Evolutionary conservation across 1,140 invertebrate species (phyloP).

Genomic region (Philopotamus ludificatus): DNA sequence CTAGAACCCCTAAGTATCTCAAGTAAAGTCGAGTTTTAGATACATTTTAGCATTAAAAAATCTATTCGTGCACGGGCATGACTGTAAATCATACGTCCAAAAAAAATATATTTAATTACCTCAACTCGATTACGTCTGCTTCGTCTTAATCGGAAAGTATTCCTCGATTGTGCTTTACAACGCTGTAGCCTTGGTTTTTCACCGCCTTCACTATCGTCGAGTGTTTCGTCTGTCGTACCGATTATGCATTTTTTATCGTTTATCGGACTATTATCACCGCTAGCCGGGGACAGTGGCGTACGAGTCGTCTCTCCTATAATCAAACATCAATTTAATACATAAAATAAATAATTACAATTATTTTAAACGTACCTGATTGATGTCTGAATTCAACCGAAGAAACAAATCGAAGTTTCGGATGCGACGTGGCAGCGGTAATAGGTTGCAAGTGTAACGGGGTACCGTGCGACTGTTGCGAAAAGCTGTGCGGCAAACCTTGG

Average conservation of each 20-base stretch:
- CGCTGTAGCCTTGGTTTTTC: slow-evolving; percentile 78
- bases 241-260: slow-evolving; percentile 57
- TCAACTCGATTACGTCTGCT: slow-evolving; percentile 62
- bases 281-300: slow-evolving; percentile 68
- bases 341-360: background rate
- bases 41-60: background rate
- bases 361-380: slow-evolving; percentile 63
- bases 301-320: slow-evolving; percentile 67
- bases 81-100: background rate
- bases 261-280: slow-evolving; percentile 14
- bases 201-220: slow-evolving; percentile 42
- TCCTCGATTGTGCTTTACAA: slow-evolving; percentile 89
- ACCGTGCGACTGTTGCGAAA: slow-evolving; percentile 44
- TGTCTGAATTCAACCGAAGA: slow-evolving; percentile 73
- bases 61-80: background rate
- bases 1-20: no score
- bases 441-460: slow-evolving; percentile 40
- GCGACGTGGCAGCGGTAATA: slow-evolving; percentile 45
- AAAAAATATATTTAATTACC: slow-evolving; percentile 38
- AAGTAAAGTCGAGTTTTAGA: no score
- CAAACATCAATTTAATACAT: background rate
- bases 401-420: slow-evolving; percentile 74
- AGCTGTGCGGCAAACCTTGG: slow-evolving; percentile 58
- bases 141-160: slow-evolving; percentile 85
- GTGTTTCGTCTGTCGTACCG: slow-evolving; percentile 48